Conservation (phyloP, 1,140 invertebrate genomes). For the Tetraneura akinire region DNA sequence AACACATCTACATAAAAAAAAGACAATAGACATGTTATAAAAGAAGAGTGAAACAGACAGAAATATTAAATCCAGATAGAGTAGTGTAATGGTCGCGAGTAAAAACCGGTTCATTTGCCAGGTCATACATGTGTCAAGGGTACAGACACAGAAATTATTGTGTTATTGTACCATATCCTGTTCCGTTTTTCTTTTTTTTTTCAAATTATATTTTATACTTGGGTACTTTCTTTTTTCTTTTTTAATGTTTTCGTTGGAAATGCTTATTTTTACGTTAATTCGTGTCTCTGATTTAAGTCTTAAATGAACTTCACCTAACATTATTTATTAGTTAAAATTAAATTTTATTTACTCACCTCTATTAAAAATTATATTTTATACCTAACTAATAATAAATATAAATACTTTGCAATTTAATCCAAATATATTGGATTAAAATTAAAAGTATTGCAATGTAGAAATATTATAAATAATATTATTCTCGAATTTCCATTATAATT, state of each 20-base stretch:
- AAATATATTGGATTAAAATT: slow-evolving; percentile 1
- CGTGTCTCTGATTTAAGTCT: neutral
- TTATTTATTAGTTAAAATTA: no score
- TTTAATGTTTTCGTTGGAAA: slow-evolving; percentile 24
- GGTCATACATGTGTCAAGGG: slow-evolving; percentile 50
- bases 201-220: slow-evolving; percentile 16
- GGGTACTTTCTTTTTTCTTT: slow-evolving; percentile 33
- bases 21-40: slow-evolving; percentile 25
- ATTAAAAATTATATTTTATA: no score
- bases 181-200: slow-evolving; percentile 38
- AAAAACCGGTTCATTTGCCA: slow-evolving; percentile 50
- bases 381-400: neutral
- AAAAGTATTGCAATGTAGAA: neutral
- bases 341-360: no score
- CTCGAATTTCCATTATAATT: neutral
- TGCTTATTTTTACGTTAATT: neutral
- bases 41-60: slow-evolving; percentile 3
- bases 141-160: slow-evolving; percentile 42
- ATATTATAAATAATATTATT: neutral
- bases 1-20: neutral
- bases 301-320: no score
- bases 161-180: slow-evolving; percentile 49
- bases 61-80: slow-evolving; percentile 15
- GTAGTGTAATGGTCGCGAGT: slow-evolving; percentile 4
- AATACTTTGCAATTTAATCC: neutral